Base-by-base conservation (phyloP, 2,888 invertebrate genomes). In the Drosophila macrospina region DNA sequence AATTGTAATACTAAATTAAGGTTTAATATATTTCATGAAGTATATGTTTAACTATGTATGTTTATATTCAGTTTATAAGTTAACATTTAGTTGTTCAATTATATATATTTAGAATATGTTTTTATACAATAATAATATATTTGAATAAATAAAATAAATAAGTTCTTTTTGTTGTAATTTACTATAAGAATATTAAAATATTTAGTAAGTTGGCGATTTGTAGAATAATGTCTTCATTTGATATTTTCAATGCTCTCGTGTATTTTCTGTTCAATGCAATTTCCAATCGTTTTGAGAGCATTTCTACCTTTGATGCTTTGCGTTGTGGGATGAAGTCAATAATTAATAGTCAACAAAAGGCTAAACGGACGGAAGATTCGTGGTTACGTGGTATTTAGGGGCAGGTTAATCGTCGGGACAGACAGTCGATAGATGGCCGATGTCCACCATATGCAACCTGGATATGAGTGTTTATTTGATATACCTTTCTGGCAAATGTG, bases 271-370 rank as follows among this genome's bases (percentile, higher is more conserved):
- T 36, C 36, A 45, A 66, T 60, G 45, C 6, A 36, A 52, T 54
- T 57, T 51, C 67, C 34, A 39, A 67, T 54, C 41, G 42, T 13
- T 42, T 79, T 63, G 62, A 68, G 32, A 45, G 45, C 37, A 51
- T 52, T 73, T 65, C 62, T 47, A 48, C 55, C 59, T 65, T 71
- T 71, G 47, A 65, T 66, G 57, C 51, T 16, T 45, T 20, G 20
- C 24, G 8, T 37, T 37, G 48, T 6, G 20, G 39, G 45, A 41
- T 44, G 28, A 66, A 62, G 64, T 70, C 68, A 85, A 81, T 81
- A 87, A 85, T 85, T 81, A 85, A 81, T 70, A 70, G 87, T 78
- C 66, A 62, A 55, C 68, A 37, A 60, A 44, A 47, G 64, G 39
- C 47, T 66, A 41, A 63, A 11, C 10, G 26, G 7, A 30, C 11